A percentile compares a stretch with the other conserved stretches of the same genome.
phyloP scores from a whole-genome alignment of 2,113 vertebrate genomes.

The Notarius lentiginosus region DNA sequence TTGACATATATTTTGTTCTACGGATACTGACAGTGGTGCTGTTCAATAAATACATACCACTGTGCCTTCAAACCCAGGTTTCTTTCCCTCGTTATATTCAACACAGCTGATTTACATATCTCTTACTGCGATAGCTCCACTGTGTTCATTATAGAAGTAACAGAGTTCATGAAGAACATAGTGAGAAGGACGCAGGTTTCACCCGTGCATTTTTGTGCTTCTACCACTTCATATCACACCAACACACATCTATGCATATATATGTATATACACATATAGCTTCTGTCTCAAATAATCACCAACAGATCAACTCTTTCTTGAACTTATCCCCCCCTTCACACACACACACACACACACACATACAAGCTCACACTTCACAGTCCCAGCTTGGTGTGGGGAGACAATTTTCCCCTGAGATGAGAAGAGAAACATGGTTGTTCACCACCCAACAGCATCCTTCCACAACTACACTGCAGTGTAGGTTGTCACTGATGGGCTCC shows the following conservation, averaged over 20 bases:
- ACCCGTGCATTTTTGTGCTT: constrained; percentile 23
- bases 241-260: neutral
- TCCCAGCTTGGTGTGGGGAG: neutral
- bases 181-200: constrained; percentile 55
- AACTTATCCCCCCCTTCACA: neutral
- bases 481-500: constrained; percentile 37
- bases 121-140: neutral
- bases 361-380: neutral
- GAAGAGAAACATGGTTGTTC: constrained; percentile 36
- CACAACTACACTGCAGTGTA: constrained; percentile 23
- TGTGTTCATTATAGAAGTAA: constrained; percentile 13
- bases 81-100: constrained; percentile 12
- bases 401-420: constrained; percentile 39
- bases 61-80: neutral
- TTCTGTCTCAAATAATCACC: constrained; percentile 44
- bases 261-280: constrained; percentile 54
- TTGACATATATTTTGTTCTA: neutral
- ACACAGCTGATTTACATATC: constrained; percentile 21
- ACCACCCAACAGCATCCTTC: constrained; percentile 18
- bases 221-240: constrained; percentile 22
- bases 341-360: neutral
- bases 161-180: constrained; percentile 2
- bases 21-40: neutral
- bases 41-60: neutral
- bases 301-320: constrained; percentile 29